These are phyloP conservation scores for Amphibalanus amphitrite DNA, from an alignment of 1,140 invertebrate species.

Conservation along the genomic window DNA sequence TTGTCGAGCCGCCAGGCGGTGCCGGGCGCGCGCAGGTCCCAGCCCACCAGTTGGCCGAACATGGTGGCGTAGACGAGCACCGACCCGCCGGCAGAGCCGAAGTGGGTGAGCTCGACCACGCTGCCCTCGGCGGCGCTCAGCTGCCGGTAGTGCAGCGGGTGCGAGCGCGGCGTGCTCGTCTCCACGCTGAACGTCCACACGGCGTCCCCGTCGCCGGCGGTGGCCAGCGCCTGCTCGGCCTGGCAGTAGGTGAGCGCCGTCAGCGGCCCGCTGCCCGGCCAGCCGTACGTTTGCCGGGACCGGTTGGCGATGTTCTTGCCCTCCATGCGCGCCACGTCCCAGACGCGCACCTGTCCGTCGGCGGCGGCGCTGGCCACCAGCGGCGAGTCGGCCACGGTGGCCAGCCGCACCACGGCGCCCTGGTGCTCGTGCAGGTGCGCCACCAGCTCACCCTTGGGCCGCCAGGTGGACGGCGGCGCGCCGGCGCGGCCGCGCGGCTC, in stretches of 20 bases:
- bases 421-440: slow-evolving; percentile 89
- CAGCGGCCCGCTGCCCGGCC: not conserved
- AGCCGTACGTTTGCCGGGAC: slow-evolving; percentile 34
- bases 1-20: slow-evolving; percentile 71
- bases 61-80: slow-evolving; percentile 72
- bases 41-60: slow-evolving; percentile 48
- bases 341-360: slow-evolving; percentile 74
- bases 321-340: slow-evolving; percentile 70
- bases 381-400: slow-evolving; percentile 22
- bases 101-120: not conserved
- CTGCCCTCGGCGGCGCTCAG: slow-evolving; percentile 13
- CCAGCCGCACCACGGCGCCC: slow-evolving; percentile 41
- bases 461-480: slow-evolving; percentile 38
- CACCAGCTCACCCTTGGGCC: slow-evolving; percentile 56
- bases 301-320: slow-evolving; percentile 35
- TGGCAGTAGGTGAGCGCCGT: not conserved
- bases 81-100: slow-evolving; percentile 24
- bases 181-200: not conserved
- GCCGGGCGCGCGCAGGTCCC: slow-evolving; percentile 63
- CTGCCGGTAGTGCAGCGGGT: slow-evolving; percentile 18
- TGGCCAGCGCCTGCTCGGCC: not conserved
- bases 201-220: not conserved
- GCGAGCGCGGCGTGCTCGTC: not conserved
- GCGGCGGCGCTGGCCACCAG: slow-evolving; percentile 65
- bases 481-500: slow-evolving; percentile 22